Evolutionary conservation across 1,140 invertebrate genomes (phyloP), one percentile per base, ranked within the genome.

Genomic region (Myzus persicae): DNA sequence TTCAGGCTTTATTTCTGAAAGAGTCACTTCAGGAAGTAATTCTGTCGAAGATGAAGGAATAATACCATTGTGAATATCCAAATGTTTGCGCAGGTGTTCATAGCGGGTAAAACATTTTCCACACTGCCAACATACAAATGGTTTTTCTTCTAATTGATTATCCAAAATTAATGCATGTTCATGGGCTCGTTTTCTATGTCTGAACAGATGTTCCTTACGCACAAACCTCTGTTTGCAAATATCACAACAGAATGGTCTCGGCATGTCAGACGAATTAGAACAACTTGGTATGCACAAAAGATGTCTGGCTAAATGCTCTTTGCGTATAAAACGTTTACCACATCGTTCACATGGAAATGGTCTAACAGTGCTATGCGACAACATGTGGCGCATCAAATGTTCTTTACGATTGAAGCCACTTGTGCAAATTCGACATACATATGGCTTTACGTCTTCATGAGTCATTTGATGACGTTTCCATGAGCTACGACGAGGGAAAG

Each of bases 371-470:
- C 93, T 93, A n/a, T 94, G 94, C 2, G 93, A 94, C 22, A 93
- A 89, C 81, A 94, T 90, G 44, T 94, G 94, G 26, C 93, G 44
- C 48, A 88, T 93, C 9, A 94, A 67, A 76, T 94, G 94, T 85
- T 94, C 94, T 67, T 94, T 94, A 7, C 94, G 94, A 76, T 94
- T 95, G 94, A 95, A 95, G 26, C 95, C 95, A 93, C 95, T 95
- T n/a, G 94, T 95, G 94, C 95, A 96, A 18, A 94, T 93, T 54
- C 95, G 94, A 91, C 95, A 95, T 26, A 94, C 95, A 94, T 93
- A 96, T 94, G 94, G 96, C 95, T 95, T 96, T 46, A 95, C 94
- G 54, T 95, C 95, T 54, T 95, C 95, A 93, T 95, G 96, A 46
- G 94, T 94, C 36, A 92, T 93, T 81, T 94, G 93, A 90, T 95